phyloP scores from a whole-genome alignment of 2,797 vertebrate genomes.

The Hyperoplus lanceolatus region DNA sequence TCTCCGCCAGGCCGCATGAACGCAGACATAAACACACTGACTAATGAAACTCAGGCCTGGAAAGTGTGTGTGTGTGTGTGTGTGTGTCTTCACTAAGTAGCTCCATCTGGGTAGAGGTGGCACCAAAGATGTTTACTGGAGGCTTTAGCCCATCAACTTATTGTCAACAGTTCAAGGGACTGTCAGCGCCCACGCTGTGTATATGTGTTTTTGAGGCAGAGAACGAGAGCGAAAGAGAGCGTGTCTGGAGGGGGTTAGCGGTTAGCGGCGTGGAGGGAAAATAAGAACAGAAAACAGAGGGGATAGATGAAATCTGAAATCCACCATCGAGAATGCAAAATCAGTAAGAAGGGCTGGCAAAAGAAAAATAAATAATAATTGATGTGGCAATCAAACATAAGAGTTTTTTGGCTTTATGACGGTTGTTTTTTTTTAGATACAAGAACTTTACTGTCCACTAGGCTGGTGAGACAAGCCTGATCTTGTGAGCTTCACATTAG shows the following conservation, averaged over 20 bases:
- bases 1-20: conserved; percentile 85
- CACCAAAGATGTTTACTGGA: conserved; percentile 88
- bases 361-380: not conserved
- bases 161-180: conserved; percentile 88
- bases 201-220: conserved; percentile 56
- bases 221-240: conserved; percentile 50
- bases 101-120: conserved; percentile 86
- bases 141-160: conserved; percentile 88
- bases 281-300: conserved; percentile 49
- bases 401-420: not conserved
- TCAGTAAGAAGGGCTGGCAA: not conserved
- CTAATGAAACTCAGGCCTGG: conserved; percentile 86
- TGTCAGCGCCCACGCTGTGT: conserved; percentile 79
- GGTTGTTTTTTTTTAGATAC: too few relatives aligned
- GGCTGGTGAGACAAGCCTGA: too few relatives aligned
- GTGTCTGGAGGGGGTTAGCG: conserved; percentile 62
- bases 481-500: too few relatives aligned
- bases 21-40: conserved; percentile 88
- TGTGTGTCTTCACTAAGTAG: conserved; percentile 78
- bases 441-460: too few relatives aligned
- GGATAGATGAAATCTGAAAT: conserved; percentile 44
- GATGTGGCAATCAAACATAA: not conserved
- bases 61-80: conserved; percentile 67
- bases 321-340: conserved; percentile 27
- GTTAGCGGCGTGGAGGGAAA: conserved; percentile 48